These are phyloP conservation scores for Aurelia coerulea DNA, from an alignment of 30 jellyfish, hydroid and myxozoan species.

Conservation along the genomic window DNA sequence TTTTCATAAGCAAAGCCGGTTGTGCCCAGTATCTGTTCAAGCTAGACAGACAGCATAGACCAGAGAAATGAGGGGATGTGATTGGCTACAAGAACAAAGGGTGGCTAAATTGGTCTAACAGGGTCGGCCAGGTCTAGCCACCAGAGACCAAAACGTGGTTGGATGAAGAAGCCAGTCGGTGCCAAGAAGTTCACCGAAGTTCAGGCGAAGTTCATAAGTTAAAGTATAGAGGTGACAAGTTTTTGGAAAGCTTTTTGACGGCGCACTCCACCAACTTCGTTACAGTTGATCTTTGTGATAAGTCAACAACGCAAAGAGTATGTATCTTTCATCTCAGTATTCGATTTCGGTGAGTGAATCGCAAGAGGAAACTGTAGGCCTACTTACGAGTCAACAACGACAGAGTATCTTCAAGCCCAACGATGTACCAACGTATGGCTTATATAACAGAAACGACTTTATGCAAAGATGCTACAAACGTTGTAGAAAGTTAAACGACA, in stretches of 20 bases:
- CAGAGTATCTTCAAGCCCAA: constrained; percentile 62
- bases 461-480: constrained; percentile 91
- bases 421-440: constrained; percentile 94
- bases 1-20: background rate
- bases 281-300: no score
- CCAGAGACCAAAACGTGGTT: no score
- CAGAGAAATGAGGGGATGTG: constrained; percentile 2
- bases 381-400: constrained; percentile 69
- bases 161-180: no score
- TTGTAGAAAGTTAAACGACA: constrained; percentile 80
- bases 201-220: no score
- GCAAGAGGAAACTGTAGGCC: constrained; percentile 67
- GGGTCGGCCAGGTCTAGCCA: constrained; percentile 2
- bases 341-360: constrained; percentile 83
- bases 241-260: background rate
- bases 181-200: no score
- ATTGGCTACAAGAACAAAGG: constrained; percentile 24
- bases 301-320: background rate
- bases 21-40: background rate
- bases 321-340: constrained; percentile 88
- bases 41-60: constrained; percentile 35
- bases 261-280: no score
- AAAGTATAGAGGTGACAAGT: no score
- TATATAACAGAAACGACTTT: constrained; percentile 89
- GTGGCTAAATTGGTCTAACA: constrained; percentile 23